phyloP scores from a whole-genome alignment of 1,140 invertebrate genomes.

The Melipona quadrifasciata region DNA sequence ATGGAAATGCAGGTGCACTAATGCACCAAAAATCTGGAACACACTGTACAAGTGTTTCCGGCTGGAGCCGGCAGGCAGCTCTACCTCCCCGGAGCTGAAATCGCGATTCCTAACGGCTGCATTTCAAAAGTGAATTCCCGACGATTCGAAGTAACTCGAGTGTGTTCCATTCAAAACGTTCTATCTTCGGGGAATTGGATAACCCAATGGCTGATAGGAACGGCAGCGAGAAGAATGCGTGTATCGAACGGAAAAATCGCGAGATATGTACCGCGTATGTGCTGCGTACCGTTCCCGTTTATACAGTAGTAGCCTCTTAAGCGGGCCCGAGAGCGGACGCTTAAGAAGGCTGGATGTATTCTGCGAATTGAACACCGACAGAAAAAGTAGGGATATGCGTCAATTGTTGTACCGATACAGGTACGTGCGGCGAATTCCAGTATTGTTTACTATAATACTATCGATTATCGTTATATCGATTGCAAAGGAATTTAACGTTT shows the following conservation, averaged over 20 bases:
- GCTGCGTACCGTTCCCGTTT: neutral
- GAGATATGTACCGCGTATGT: neutral
- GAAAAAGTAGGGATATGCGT: no score
- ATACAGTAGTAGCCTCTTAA: no score
- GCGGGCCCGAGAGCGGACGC: no score
- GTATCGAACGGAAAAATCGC: neutral
- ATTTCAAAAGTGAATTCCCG: slow-evolving; percentile 27
- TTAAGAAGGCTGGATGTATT: no score
- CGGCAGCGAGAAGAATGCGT: neutral
- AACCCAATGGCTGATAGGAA: neutral
- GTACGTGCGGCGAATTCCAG: no score
- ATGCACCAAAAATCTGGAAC: slow-evolving; percentile 20
- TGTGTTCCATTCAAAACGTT: slow-evolving; percentile 18
- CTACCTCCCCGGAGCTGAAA: neutral
- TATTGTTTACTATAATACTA: no score
- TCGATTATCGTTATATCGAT: no score
- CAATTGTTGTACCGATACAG: no score
- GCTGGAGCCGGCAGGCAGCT: neutral
- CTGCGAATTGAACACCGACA: no score
- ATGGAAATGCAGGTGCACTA: neutral
- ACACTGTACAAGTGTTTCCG: slow-evolving; percentile 7
- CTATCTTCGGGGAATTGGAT: slow-evolving; percentile 20
- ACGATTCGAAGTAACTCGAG: slow-evolving; percentile 29
- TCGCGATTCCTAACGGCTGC: slow-evolving; percentile 27
- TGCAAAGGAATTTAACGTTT: no score